These are phyloP conservation scores for Apis cerana DNA, from an alignment of 1,140 invertebrate genomes.

Conservation along the genomic window DNA sequence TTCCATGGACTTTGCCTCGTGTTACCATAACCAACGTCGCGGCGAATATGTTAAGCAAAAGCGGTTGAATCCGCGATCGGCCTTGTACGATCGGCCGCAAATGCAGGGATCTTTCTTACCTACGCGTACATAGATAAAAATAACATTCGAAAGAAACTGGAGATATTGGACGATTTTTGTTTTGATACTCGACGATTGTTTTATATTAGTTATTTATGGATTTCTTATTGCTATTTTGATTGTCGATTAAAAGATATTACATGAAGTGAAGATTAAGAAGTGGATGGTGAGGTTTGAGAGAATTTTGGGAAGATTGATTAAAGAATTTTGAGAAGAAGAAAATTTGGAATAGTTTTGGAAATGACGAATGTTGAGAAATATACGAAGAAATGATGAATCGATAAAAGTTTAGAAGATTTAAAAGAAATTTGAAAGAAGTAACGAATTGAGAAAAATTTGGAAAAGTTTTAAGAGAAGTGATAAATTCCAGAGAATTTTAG, in stretches of 20 bases:
- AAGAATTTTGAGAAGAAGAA: too few species aligned
- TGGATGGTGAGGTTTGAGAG: not conserved
- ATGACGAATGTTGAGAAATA: not conserved
- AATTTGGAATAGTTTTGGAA: too few species aligned
- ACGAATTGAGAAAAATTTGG: not conserved
- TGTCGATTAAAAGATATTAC: not conserved
- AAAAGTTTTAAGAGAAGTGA: not conserved
- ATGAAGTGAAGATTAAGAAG: not conserved
- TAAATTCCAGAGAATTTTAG: not conserved
- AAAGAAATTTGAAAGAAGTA: not conserved
- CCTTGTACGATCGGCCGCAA: too few species aligned
- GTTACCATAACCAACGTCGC: constrained; percentile 62
- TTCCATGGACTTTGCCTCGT: constrained; percentile 43
- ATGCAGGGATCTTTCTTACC: not conserved
- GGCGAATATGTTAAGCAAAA: constrained; percentile 59
- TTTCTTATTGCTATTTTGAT: not conserved
- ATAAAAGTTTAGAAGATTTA: not conserved
- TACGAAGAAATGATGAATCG: not conserved
- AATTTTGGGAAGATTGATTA: not conserved
- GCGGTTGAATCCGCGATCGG: constrained; percentile 27
- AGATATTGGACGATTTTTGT: not conserved
- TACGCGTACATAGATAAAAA: not conserved
- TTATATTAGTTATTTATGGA: not conserved
- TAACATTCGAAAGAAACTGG: not conserved
- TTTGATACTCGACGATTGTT: not conserved